Conservation (phyloP, 1,140 invertebrate species). For the Drosophila mayri region DNA sequence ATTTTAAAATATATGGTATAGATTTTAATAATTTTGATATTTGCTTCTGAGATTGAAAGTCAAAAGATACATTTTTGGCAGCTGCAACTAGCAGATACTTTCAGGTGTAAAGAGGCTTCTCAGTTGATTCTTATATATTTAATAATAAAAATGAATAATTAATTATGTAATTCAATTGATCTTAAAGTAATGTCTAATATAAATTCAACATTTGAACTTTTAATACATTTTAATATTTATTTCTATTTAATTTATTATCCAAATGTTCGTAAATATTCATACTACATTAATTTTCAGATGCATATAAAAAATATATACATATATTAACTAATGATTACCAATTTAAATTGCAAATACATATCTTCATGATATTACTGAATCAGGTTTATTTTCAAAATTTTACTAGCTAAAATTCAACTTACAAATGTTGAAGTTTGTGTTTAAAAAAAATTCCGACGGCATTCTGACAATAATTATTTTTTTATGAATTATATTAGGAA, state of each 20-base stretch:
- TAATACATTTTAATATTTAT: too few species aligned
- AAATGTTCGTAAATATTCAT: too few species aligned
- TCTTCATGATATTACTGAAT: neutral
- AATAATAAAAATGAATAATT: too few species aligned
- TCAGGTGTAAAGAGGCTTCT: too few species aligned
- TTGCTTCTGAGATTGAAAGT: neutral
- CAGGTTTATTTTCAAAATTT: too few species aligned
- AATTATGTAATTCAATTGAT: neutral
- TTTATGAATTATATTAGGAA: neutral
- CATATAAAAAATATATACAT: too few species aligned
- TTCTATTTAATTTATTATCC: too few species aligned
- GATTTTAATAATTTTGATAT: neutral
- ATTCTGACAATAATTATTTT: neutral
- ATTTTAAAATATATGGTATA: too few species aligned
- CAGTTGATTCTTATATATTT: too few species aligned
- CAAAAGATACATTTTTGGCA: neutral
- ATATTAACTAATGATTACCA: neutral
- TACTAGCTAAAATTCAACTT: too few species aligned
- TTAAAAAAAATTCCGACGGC: conserved; percentile 14
- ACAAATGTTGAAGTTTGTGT: neutral
- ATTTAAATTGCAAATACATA: neutral
- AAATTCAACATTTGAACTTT: too few species aligned
- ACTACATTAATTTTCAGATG: too few species aligned
- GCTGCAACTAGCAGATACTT: neutral
- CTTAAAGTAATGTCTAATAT: neutral